A percentile compares a stretch with the other conserved stretches of the same genome.
phyloP scores from a whole-genome alignment of 2,113 vertebrate genomes.

The Gobius niger region DNA sequence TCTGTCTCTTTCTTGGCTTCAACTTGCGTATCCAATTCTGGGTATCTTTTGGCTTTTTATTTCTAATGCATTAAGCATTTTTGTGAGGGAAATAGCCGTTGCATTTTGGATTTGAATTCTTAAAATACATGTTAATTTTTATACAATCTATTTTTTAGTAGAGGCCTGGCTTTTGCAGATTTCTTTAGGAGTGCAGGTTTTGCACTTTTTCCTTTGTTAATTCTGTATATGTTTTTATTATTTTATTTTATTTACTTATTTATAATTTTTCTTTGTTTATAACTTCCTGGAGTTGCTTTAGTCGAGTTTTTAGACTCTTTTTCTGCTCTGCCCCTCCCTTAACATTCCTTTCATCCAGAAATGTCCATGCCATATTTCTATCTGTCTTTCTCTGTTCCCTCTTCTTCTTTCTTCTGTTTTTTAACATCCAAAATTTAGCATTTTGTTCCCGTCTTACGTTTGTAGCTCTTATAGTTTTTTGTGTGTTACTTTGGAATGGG shows the following conservation, averaged over 20 bases:
- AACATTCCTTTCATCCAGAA: slow-evolving; percentile 67
- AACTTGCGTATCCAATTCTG: slow-evolving; percentile 73
- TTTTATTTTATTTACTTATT: neutral
- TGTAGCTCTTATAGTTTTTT: slow-evolving; percentile 40
- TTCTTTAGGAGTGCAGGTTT: slow-evolving; percentile 62
- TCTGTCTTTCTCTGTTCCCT: slow-evolving; percentile 63
- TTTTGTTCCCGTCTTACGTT: slow-evolving; percentile 41
- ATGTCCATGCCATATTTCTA: slow-evolving; percentile 61
- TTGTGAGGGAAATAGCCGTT: slow-evolving; percentile 18
- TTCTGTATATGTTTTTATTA: slow-evolving; percentile 1
- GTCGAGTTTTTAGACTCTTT: slow-evolving; percentile 46
- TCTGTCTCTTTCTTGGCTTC: slow-evolving; percentile 73
- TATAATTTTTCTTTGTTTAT: slow-evolving; percentile 5
- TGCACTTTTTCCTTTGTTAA: slow-evolving; percentile 40
- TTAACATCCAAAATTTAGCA: slow-evolving; percentile 47
- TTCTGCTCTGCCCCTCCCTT: slow-evolving; percentile 66
- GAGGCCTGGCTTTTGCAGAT: slow-evolving; percentile 61
- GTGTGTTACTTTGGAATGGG: slow-evolving; percentile 64
- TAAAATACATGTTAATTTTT: slow-evolving; percentile 63
- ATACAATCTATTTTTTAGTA: slow-evolving; percentile 64
- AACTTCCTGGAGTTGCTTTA: slow-evolving; percentile 36
- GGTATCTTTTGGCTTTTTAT: slow-evolving; percentile 47
- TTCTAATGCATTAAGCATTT: slow-evolving; percentile 42
- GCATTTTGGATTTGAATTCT: slow-evolving; percentile 43
- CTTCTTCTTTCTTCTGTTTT: slow-evolving; percentile 49